Evolutionary conservation across 2,888 invertebrate genomes (phyloP).

Genomic region (Erebia ligea): DNA sequence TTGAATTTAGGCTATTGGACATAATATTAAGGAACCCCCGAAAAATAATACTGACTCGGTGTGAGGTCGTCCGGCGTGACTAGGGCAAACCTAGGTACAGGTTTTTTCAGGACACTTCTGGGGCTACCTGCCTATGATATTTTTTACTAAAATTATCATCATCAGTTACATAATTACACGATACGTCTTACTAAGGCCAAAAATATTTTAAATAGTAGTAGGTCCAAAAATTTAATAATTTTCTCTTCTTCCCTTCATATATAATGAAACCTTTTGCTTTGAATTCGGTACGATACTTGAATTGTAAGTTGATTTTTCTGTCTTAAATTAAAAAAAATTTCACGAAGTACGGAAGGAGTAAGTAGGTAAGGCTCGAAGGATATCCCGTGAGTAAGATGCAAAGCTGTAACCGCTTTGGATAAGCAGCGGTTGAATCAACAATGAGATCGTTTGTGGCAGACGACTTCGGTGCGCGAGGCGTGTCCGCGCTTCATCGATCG

Average conservation of each 20-base stretch:
- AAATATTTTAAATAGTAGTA: no score
- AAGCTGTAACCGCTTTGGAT: conserved; percentile 36
- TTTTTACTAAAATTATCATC: no score
- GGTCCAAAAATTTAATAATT: no score
- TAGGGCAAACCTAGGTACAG: no score
- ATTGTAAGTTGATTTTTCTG: neutral
- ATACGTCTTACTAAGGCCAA: no score
- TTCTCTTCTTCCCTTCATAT: no score
- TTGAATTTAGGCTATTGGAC: neutral
- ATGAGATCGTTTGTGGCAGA: conserved; percentile 57
- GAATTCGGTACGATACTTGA: neutral
- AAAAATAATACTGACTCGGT: no score
- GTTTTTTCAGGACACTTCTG: no score
- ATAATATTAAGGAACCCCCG: no score
- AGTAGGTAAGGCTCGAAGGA: conserved; percentile 3
- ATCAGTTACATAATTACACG: no score
- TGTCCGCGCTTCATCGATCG: conserved; percentile 83
- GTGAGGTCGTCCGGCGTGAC: no score
- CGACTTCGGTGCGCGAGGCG: conserved; percentile 68
- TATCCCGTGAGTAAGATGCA: conserved; percentile 28
- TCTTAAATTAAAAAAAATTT: neutral
- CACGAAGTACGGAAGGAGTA: neutral
- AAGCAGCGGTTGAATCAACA: conserved; percentile 59
- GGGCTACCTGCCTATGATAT: no score
- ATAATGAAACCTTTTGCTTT: neutral